phyloP scores from a whole-genome alignment of 2,113 vertebrate genomes.

The Neomonachus schauinslandi region DNA sequence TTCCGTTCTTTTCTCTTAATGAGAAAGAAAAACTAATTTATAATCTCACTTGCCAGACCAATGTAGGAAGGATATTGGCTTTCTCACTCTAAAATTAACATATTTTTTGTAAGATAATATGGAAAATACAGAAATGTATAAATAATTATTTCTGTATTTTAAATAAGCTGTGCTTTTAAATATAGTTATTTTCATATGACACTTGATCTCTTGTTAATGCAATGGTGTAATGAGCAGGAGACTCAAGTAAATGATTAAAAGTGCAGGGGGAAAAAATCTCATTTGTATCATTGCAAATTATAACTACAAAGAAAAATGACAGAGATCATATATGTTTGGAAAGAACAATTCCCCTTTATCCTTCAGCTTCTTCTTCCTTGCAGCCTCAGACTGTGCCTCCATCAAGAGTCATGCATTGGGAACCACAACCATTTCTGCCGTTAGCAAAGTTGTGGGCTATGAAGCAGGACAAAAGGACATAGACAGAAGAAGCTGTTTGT shows the following conservation, averaged over 20 bases:
- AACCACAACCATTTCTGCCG: background rate
- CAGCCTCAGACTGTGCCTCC: background rate
- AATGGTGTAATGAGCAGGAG: background rate
- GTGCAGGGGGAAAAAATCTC: background rate
- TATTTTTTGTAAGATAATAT: background rate
- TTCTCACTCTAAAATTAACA: constrained; percentile 26
- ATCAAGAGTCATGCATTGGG: background rate
- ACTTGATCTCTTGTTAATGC: background rate
- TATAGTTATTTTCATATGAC: background rate
- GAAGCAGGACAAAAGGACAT: background rate
- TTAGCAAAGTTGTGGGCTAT: constrained; percentile 6
- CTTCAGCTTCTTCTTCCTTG: constrained; percentile 2
- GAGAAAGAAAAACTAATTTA: constrained; percentile 34
- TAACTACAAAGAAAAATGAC: constrained; percentile 2
- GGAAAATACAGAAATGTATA: background rate
- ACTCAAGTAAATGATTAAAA: constrained; percentile 16
- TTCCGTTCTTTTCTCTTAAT: constrained; percentile 33
- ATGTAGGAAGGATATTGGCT: background rate
- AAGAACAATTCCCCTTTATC: background rate
- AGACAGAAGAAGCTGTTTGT: background rate
- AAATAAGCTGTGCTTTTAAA: constrained; percentile 22
- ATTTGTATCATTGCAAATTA: background rate
- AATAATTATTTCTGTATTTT: background rate
- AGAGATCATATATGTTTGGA: background rate
- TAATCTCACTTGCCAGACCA: background rate